Evolutionary conservation across 2,888 invertebrate genomes (phyloP).

Genomic region (Baronia brevicornis): DNA sequence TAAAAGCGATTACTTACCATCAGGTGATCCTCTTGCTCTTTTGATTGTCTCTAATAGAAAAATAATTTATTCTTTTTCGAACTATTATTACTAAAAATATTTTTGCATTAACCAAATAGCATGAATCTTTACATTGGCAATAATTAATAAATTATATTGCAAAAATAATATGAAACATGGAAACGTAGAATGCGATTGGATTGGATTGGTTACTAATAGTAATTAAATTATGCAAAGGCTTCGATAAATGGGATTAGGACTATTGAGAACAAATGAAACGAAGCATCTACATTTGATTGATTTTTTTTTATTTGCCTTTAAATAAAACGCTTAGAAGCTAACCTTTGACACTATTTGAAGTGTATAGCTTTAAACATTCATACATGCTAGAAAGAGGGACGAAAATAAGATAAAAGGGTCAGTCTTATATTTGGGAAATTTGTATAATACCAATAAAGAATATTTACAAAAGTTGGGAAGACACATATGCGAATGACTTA

Average conservation of each 20-base stretch:
- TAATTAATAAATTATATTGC: too few relatives aligned
- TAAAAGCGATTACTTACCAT: too few relatives aligned
- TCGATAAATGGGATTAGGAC: constrained; percentile 7
- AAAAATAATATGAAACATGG: not conserved
- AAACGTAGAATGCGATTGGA: constrained; percentile 3
- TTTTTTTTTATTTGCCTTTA: constrained; percentile 66
- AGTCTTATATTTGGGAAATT: constrained; percentile 75
- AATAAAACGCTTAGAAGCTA: constrained; percentile 63
- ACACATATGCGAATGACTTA: constrained; percentile 55
- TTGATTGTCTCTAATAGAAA: too few relatives aligned
- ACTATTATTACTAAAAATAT: too few relatives aligned
- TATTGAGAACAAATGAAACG: constrained; percentile 24
- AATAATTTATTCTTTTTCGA: too few relatives aligned
- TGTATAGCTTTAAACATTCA: constrained; percentile 56
- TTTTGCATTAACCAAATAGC: too few relatives aligned
- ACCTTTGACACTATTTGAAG: constrained; percentile 52
- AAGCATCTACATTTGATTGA: constrained; percentile 38
- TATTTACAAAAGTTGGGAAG: constrained; percentile 74
- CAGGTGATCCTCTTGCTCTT: too few relatives aligned
- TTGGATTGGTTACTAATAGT: constrained; percentile 3
- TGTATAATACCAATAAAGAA: constrained; percentile 64
- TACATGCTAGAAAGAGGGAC: constrained; percentile 54
- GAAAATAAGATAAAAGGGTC: constrained; percentile 73
- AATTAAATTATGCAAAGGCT: constrained; percentile 5
- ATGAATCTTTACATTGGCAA: too few relatives aligned